phyloP scores from a whole-genome alignment of 2,888 invertebrate genomes.

The Acronicta aceris region DNA sequence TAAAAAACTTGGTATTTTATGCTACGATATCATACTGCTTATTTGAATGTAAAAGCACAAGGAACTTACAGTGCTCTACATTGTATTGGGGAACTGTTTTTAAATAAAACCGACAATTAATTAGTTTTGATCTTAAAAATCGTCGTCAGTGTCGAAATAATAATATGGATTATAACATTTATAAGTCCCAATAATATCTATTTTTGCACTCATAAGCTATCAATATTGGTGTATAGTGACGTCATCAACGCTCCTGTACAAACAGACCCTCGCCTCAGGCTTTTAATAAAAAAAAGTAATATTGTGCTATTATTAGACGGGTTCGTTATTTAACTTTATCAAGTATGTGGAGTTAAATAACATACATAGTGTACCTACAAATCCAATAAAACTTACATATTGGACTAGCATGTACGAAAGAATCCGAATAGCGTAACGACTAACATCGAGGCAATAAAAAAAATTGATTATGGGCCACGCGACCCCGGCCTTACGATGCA shows the following conservation, averaged over 20 bases:
- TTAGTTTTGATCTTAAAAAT: too few relatives aligned
- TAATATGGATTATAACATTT: too few relatives aligned
- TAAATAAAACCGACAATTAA: too few relatives aligned
- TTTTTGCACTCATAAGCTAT: too few relatives aligned
- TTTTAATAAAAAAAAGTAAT: background rate
- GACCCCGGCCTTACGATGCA: slow-evolving; percentile 68
- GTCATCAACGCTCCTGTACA: background rate
- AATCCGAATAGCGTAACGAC: slow-evolving; percentile 33
- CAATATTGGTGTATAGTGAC: background rate
- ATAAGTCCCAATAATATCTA: too few relatives aligned
- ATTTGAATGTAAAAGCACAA: background rate
- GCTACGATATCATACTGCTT: background rate
- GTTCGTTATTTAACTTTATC: too few relatives aligned
- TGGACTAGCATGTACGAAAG: slow-evolving; percentile 28
- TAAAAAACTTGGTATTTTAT: background rate
- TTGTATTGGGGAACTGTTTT: too few relatives aligned
- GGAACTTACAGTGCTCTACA: too few relatives aligned
- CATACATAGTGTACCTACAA: slow-evolving; percentile 2
- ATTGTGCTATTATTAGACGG: too few relatives aligned
- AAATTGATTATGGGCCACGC: slow-evolving; percentile 65
- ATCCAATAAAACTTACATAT: slow-evolving; percentile 5
- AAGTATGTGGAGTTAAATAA: background rate
- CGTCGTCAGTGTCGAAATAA: too few relatives aligned
- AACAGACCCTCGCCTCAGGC: background rate
- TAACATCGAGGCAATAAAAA: slow-evolving; percentile 50